phyloP scores from a whole-genome alignment of 2,797 vertebrate species.

The Lithobates sylvaticus region DNA sequence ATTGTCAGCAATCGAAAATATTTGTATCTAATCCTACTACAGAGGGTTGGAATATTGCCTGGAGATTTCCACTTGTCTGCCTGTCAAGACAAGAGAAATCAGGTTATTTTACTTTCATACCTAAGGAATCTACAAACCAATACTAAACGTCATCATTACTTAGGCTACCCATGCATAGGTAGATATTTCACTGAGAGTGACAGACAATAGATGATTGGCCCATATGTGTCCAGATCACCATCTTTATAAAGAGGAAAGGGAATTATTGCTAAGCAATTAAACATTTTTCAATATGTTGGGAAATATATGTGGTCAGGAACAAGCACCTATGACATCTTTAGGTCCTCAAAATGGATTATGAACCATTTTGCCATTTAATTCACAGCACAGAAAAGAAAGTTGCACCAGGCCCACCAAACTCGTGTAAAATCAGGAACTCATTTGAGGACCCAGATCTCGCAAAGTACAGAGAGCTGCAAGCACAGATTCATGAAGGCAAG shows the following conservation, averaged over 20 bases:
- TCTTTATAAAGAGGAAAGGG: neutral
- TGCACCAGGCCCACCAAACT: too few relatives aligned
- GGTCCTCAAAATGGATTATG: too few relatives aligned
- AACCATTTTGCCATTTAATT: too few relatives aligned
- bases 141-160: neutral
- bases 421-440: too few relatives aligned
- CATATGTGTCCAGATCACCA: neutral
- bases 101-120: neutral
- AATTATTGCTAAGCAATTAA: neutral
- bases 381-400: too few relatives aligned
- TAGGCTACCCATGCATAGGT: neutral
- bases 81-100: neutral
- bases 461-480: too few relatives aligned
- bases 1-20: neutral
- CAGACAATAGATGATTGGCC: neutral
- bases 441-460: too few relatives aligned
- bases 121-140: neutral
- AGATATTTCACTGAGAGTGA: neutral
- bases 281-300: too few relatives aligned
- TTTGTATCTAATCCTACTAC: constrained; percentile 1
- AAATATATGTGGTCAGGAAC: too few relatives aligned
- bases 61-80: neutral
- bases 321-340: too few relatives aligned
- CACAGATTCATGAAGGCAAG: too few relatives aligned
- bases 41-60: neutral